Base-by-base conservation (phyloP, 2,888 invertebrate species). In the Dinocampus coccinellae region DNA sequence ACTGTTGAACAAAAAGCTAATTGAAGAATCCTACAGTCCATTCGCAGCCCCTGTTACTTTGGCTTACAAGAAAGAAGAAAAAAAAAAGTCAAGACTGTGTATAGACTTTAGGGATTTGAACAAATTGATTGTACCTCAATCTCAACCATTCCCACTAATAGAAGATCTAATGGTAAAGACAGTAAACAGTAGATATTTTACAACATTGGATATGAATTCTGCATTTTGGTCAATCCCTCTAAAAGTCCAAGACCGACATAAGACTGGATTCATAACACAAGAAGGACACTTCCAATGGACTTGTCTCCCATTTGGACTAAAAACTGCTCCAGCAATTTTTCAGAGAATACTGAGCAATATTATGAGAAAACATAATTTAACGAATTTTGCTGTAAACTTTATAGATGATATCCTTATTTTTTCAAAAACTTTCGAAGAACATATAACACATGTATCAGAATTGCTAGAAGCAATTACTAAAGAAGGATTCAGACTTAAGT, bases 61-160 rank as follows among this genome's bases (percentile, higher is more conserved):
- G 24, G 69, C 63, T 20, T 63, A 57, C 55, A 73, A 75, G 29
- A 73, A 66, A 69, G 73, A 73, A 9, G 70, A 75, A 61, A 69
- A 69, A 3, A 71, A 57, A 72, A 71, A 55, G 64, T 70, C 72
- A 39, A 70, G 75, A 57, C 55, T 72, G 34, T 73, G 67, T 62
- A 69, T 72, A 39, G 71, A 73, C 47, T 73, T 70, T 62, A 68
- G 73, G 53, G 75, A 75, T 16, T 52, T 71, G n/a, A 73, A 75
- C 57, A 75, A 73, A 66, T 65, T 73, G 36, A 60, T 73, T 10
- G 66, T 75, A 16, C 75, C 75, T 22, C 68, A 73, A 58, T 11
- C 60, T 42, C 72, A 68, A 73, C 72, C 73, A 34, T 73, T 75
- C 36, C 73, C 73, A 20, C 11, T 66, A 64, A 75, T 75, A 34